Base-by-base conservation (phyloP, 2,113 vertebrate genomes). In the Silurus meridionalis region DNA sequence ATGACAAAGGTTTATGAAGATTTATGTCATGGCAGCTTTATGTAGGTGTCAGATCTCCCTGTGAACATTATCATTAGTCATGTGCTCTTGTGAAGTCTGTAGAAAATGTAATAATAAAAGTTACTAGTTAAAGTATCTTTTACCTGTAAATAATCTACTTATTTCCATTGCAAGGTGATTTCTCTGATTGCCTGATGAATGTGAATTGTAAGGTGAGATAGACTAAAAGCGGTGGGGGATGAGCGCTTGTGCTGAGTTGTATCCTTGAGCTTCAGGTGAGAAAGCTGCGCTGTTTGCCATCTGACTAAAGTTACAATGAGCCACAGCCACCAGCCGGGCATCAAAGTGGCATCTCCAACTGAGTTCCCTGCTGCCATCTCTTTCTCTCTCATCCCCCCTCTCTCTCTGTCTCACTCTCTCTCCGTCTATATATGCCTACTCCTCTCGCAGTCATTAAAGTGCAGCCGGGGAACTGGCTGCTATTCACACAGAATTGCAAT, bases 341-440 rank as follows among this genome's bases (percentile, higher is more conserved):
- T 91, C 90, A 89, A 88, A 88, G 90, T 88, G 90, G 75, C 88
- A 87, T 88, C 83, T 87, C 89, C 87, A 72, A 86, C 86, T 66
- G 85, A 82, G 87, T 58, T 63, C 78, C 83, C 85, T 87, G 81
- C 87, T 89, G 85, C 88, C 85, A 85, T 85, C 61, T 81, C 19
- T 52, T 78, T 61, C 85, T 58, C 9, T 48, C 48, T 53, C 57
- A n/a, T 66, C 87, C 85, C 80, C 80, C 69, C 83, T 72, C 79
- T 82, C 46, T 85, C 58, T 19, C 46, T 53, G 14, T n/a, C 50
- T 19, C 80, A 55, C 50, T 25, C 52, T 6, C 83, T 77, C 71
- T 66, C 17, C 58, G 58, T 53, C 75, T 66, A 52, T 79, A 28
- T 58, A 79, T 80, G 37, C 85, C 82, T 48, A 23, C 57, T 58